Evolutionary conservation across 2,113 vertebrate species (phyloP), one percentile per base, ranked within the genome.

Genomic region (Gymnogyps californianus): DNA sequence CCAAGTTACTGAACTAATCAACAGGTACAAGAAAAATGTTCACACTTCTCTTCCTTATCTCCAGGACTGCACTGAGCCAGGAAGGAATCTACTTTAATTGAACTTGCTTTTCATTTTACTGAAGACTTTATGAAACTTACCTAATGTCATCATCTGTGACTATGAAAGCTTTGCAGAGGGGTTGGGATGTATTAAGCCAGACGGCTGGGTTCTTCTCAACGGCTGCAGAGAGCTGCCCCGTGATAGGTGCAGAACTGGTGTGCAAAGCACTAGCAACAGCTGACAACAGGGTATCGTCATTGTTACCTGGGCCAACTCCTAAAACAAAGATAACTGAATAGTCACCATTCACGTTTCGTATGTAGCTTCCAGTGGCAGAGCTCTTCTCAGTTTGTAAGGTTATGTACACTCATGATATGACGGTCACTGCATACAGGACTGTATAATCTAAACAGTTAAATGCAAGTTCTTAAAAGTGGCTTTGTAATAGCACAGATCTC

Each of bases 191-290:
- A 95, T 99, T 99, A 7, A 99, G 98, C 99, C 99, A 99, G 49
- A 99, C 97, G 6, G 99, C 98, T 0, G 99, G 99, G 97, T 99
- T 99, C 98, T 99, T 99, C 96, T 99, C 99, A 1, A 99, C 99
- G 0, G 99, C 99, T 4, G 98, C 96, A 1, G 99, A 99, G 52
- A 98, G 98, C 90, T 99, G 99, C 21, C 99, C 99, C 1, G 98
- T 99, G 97, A 99, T 99, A 0, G 99, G 99, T 1, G 98, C 96
- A 1, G 99, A 99, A 93, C 98, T 99, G 94, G 99, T 99, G 97
- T 99, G 99, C 93, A 99, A 95, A n/a, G 99, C 99, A 31, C 99
- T 99, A 64, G 99, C 98, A 7, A 99, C 99, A 59, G 99, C 99
- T 5, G 99, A 99, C 21, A 99, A 95, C 55, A 99, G 98, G 3